Conservation (phyloP, 2,113 vertebrate genomes). For the Coracopsis vasa region DNA sequence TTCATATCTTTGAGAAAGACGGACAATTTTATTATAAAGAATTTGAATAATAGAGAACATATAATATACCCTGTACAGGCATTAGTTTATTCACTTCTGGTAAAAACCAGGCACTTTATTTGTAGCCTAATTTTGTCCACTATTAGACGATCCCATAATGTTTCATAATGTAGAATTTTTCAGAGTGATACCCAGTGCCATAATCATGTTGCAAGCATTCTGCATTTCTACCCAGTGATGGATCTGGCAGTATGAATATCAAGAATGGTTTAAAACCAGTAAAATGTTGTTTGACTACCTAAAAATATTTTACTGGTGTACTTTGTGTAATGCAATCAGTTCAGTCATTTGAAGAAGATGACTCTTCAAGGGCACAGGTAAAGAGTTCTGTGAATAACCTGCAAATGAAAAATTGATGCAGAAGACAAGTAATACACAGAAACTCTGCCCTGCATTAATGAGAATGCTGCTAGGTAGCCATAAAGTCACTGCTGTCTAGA, state of each 20-base stretch:
- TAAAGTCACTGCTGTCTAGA: slow-evolving; percentile 6
- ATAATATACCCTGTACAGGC: not conserved
- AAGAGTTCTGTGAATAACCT: slow-evolving; percentile 31
- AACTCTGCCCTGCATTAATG: slow-evolving; percentile 43
- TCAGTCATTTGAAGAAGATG: slow-evolving; percentile 11
- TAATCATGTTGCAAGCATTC: not conserved
- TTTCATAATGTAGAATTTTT: not conserved
- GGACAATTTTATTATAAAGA: not conserved
- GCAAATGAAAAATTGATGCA: slow-evolving; percentile 53
- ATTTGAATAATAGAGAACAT: not conserved
- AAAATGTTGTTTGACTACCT: not conserved
- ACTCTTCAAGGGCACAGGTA: slow-evolving; percentile 43
- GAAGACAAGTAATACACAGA: slow-evolving; percentile 34
- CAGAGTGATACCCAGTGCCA: not conserved
- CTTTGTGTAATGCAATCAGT: slow-evolving; percentile 7
- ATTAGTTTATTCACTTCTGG: not conserved
- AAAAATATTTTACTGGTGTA: slow-evolving; percentile 15
- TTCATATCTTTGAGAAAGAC: not conserved
- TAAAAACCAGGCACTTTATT: not conserved
- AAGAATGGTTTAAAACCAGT: not conserved
- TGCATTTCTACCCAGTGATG: not conserved
- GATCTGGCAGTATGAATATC: not conserved
- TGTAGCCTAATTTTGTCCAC: not conserved
- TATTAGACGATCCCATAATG: not conserved
- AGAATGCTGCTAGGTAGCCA: not conserved